phyloP scores from a whole-genome alignment of 2,888 invertebrate species.

The Limnephilus lunatus region DNA sequence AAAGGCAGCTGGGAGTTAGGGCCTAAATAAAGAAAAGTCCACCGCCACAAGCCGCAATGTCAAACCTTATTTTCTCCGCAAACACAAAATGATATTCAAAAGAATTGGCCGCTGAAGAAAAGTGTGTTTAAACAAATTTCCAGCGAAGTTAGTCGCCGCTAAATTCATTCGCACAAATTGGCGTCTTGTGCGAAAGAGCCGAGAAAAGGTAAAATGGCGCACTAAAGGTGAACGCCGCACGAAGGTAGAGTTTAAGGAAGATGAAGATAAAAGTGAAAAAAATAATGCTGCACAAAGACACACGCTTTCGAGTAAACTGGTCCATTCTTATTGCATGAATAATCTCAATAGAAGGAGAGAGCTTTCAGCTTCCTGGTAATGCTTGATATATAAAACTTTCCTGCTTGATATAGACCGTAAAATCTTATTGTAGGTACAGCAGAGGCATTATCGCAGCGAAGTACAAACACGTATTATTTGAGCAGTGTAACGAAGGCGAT shows the following conservation, averaged over 20 bases:
- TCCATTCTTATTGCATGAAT: conserved; percentile 26
- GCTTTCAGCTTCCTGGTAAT: not conserved
- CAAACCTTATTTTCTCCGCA: not conserved
- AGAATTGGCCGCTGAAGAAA: conserved; percentile 29
- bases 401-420: conserved; percentile 16
- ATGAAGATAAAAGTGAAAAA: conserved; percentile 56
- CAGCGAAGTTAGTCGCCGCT: conserved; percentile 33
- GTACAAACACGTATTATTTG: conserved; percentile 46
- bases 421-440: conserved; percentile 40
- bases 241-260: conserved; percentile 34
- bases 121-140: conserved; percentile 39
- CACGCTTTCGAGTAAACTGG: conserved; percentile 3
- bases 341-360: not conserved
- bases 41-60: not conserved
- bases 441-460: conserved; percentile 6
- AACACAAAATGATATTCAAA: conserved; percentile 19
- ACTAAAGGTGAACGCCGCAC: conserved; percentile 33
- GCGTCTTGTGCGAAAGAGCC: conserved; percentile 24
- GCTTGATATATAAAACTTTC: not conserved
- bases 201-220: conserved; percentile 21
- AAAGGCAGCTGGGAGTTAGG: not conserved
- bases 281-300: conserved; percentile 48
- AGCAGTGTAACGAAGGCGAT: conserved; percentile 39
- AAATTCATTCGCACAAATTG: conserved; percentile 46
- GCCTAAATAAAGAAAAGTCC: conserved; percentile 2